phyloP scores from a whole-genome alignment of 1,140 invertebrate genomes.

The Gonatopus flavifemur region DNA sequence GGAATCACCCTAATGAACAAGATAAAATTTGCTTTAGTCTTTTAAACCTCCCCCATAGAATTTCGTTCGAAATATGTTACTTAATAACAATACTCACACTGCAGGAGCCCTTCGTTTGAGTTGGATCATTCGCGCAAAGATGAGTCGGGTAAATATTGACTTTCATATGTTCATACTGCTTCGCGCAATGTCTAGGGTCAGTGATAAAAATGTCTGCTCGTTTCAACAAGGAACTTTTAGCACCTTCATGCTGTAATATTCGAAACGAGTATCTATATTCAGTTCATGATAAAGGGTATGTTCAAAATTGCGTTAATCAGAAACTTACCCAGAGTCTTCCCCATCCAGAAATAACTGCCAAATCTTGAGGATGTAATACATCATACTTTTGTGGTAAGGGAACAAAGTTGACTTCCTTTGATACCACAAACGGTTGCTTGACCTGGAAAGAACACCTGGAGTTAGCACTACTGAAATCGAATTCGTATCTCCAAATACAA shows the following conservation, averaged over 20 bases:
- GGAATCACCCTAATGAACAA: slow-evolving; percentile 56
- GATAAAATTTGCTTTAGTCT: background rate
- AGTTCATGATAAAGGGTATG: background rate
- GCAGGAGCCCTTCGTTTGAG: slow-evolving; percentile 18
- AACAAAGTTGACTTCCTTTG: slow-evolving; percentile 2
- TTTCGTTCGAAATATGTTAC: background rate
- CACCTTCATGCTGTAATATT: slow-evolving; percentile 15
- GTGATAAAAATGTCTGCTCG: slow-evolving; percentile 17
- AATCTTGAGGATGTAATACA: background rate
- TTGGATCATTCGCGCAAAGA: slow-evolving; percentile 27
- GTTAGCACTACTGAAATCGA: too few relatives aligned
- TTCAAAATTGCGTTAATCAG: background rate
- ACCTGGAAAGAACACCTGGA: slow-evolving; percentile 23
- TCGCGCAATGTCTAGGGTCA: slow-evolving; percentile 14
- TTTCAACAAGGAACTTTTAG: slow-evolving; percentile 1
- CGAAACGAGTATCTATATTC: background rate
- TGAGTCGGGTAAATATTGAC: slow-evolving; percentile 16
- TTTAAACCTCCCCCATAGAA: background rate
- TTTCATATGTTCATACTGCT: background rate
- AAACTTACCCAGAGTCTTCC: slow-evolving; percentile 23
- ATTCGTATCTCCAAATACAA: background rate
- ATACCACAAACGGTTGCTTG: background rate
- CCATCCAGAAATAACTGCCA: slow-evolving; percentile 30
- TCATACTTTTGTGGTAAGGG: slow-evolving; percentile 9
- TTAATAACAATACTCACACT: slow-evolving; percentile 17